Conservation (phyloP, 2,113 vertebrate species). For the Thermophis baileyi region DNA sequence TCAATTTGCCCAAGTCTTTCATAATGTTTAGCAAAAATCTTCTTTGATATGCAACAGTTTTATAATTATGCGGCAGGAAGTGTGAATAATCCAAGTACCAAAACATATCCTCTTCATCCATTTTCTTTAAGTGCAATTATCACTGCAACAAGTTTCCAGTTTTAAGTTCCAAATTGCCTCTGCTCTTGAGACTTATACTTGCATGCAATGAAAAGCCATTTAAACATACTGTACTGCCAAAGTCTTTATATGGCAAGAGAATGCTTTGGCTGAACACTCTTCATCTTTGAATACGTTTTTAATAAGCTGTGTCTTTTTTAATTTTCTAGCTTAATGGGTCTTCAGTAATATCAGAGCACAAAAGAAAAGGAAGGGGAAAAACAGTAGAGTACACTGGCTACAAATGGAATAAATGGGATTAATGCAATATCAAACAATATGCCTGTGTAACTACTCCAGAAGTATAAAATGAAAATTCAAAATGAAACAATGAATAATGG, state of each 20-base stretch:
- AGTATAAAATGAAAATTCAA: background rate
- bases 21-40: conserved; percentile 7
- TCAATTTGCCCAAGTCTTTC: conserved; percentile 17
- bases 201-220: conserved; percentile 50
- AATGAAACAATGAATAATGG: conserved; percentile 5
- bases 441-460: background rate
- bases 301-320: conserved; percentile 45
- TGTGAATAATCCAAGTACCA: conserved; percentile 49
- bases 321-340: conserved; percentile 50
- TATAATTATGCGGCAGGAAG: conserved; percentile 28
- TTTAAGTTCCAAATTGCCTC: conserved; percentile 59
- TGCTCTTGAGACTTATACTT: conserved; percentile 51
- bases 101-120: conserved; percentile 51
- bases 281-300: conserved; percentile 29
- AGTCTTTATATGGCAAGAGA: conserved; percentile 53
- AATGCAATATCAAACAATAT: background rate
- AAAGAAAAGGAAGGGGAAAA: conserved; percentile 26
- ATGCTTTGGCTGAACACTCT: conserved; percentile 47
- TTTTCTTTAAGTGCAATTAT: conserved; percentile 57
- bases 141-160: conserved; percentile 51
- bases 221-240: conserved; percentile 40
- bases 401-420: conserved; percentile 31
- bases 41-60: background rate
- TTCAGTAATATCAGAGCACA: conserved; percentile 30
- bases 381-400: background rate